Evolutionary conservation across 1,140 invertebrate genomes (phyloP), one percentile per base, ranked within the genome.

Genomic region (Olivierus martensii): DNA sequence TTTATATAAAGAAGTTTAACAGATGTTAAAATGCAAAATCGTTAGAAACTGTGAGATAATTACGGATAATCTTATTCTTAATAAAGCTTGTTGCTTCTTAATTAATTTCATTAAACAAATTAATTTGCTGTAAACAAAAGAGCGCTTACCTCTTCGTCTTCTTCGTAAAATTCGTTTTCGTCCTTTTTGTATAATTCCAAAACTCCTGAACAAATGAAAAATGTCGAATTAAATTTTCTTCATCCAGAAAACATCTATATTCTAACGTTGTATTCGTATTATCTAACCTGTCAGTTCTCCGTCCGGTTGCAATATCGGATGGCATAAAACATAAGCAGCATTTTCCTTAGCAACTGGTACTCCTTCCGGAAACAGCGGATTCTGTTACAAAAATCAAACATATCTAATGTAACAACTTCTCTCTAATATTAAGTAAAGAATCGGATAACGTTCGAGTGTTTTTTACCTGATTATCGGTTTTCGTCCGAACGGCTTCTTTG

Each of bases 81-180:
- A n/a, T n/a, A n/a, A n/a, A n/a, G n/a, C n/a, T n/a, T n/a, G n/a
- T n/a, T n/a, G n/a, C n/a, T n/a, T n/a, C n/a, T n/a, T n/a, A n/a
- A n/a, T n/a, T n/a, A n/a, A n/a, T n/a, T n/a, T n/a, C n/a, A n/a
- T n/a, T n/a, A n/a, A n/a, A n/a, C n/a, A n/a, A n/a, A n/a, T n/a
- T n/a, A n/a, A n/a, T n/a, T n/a, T n/a, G n/a, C n/a, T n/a, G n/a
- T n/a, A n/a, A n/a, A n/a, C n/a, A n/a, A n/a, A 21, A 5, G 37
- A 43, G 21, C 4, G 43, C 53, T 49, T 64, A 71, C 69, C 63
- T 82, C 79, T 68, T 81, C 79, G 61, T 82, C 80, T 59, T 80
- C 79, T 56, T 77, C 71, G 46, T 75, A 71, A 64, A 81, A 81
- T 9, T 63, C 57, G 12, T 70, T 64, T 14, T 64, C 63, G 10